Percentiles rank a stretch among this genome's conserved stretches.
These are phyloP conservation scores for Pseudomyrmex sp. DNA, from an alignment of 1,140 invertebrate genomes.

Conservation along the genomic window DNA sequence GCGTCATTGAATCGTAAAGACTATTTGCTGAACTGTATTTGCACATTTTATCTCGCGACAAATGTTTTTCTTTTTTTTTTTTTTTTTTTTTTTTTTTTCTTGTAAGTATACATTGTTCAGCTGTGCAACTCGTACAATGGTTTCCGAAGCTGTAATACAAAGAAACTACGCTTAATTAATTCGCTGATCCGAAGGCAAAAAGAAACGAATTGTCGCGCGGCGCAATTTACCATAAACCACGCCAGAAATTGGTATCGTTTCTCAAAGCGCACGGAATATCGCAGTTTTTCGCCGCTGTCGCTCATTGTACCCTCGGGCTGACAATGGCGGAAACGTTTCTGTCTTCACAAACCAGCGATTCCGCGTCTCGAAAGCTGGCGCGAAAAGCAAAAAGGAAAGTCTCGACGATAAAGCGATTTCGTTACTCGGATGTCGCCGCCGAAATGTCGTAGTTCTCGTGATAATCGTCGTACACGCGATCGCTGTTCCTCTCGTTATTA, in stretches of 20 bases:
- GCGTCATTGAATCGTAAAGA: too few relatives aligned
- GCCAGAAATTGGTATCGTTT: neutral
- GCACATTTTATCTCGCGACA: too few relatives aligned
- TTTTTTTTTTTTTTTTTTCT: too few relatives aligned
- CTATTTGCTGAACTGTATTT: too few relatives aligned
- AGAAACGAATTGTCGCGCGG: neutral
- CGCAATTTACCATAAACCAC: neutral
- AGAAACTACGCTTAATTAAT: too few relatives aligned
- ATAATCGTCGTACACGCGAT: neutral
- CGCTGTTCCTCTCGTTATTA: neutral
- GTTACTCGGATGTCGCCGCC: conserved; percentile 7
- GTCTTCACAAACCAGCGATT: conserved; percentile 18
- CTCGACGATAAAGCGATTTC: conserved; percentile 16
- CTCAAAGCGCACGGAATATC: conserved; percentile 3
- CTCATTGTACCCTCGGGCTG: neutral
- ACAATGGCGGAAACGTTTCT: conserved; percentile 1
- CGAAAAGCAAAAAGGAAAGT: conserved; percentile 14
- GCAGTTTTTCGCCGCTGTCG: conserved; percentile 23
- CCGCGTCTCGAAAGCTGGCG: neutral
- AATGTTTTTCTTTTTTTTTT: too few relatives aligned
- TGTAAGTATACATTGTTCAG: too few relatives aligned
- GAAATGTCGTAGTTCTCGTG: conserved; percentile 13
- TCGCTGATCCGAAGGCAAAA: neutral
- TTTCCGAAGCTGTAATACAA: too few relatives aligned
- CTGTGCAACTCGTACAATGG: too few relatives aligned